Conservation (phyloP, 2,113 vertebrate genomes). For the Dromaius novaehollandiae region DNA sequence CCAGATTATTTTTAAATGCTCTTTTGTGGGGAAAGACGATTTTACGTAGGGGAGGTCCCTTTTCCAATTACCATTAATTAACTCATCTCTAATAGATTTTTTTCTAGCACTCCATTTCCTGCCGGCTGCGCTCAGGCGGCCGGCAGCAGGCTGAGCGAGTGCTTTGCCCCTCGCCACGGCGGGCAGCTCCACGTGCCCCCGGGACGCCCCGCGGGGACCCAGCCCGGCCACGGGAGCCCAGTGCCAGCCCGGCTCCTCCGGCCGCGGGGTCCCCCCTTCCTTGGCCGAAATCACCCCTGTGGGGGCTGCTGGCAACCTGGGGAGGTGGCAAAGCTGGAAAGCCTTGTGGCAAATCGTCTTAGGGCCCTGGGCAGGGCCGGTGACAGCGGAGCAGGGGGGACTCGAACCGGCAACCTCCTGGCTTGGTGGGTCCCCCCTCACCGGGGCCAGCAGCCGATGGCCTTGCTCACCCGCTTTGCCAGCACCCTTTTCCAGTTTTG, state of each 20-base stretch:
- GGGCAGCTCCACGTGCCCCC: fast-evolving
- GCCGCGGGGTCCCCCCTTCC: background rate
- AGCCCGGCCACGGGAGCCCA: too few relatives aligned
- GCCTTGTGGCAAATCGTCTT: background rate
- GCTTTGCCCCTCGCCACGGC: background rate
- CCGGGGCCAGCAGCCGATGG: too few relatives aligned
- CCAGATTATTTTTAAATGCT: constrained; percentile 23
- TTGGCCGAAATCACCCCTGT: background rate
- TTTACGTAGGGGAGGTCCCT: constrained; percentile 15
- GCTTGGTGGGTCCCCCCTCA: background rate
- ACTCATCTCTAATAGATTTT: constrained; percentile 36
- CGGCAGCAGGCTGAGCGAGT: background rate
- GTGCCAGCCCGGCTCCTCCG: too few relatives aligned
- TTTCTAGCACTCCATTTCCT: constrained; percentile 7
- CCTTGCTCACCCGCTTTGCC: too few relatives aligned
- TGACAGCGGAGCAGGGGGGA: background rate
- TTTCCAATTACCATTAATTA: constrained; percentile 61
- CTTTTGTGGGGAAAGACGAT: background rate
- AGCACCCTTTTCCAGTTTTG: too few relatives aligned
- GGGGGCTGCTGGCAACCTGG: too few relatives aligned
- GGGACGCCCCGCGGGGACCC: too few relatives aligned
- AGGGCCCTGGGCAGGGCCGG: too few relatives aligned
- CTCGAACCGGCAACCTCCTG: background rate
- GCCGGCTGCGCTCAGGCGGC: fast-evolving
- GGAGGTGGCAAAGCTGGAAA: background rate